Percentiles rank a stretch among this genome's conserved stretches.
Evolutionary conservation across 1,140 invertebrate species (phyloP).

Genomic region (Mya arenaria): DNA sequence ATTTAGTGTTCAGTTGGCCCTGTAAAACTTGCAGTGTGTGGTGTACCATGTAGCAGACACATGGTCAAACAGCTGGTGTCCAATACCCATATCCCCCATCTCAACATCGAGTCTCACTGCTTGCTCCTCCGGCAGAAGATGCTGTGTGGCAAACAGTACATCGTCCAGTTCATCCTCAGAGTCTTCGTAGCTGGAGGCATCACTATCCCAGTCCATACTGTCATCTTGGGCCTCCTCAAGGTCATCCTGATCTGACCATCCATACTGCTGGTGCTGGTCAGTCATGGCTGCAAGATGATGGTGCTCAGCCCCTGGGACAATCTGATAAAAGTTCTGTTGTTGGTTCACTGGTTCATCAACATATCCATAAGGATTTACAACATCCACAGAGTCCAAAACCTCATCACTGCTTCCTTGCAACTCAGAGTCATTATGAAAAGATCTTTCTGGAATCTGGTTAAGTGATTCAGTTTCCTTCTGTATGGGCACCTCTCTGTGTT

Average conservation of each 20-base stretch:
- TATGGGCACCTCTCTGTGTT: too few relatives aligned
- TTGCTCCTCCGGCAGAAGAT: constrained; percentile 41
- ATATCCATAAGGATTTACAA: not conserved
- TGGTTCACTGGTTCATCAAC: not conserved
- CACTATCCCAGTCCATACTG: constrained; percentile 28
- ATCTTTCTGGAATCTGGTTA: too few relatives aligned
- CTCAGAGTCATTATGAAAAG: not conserved
- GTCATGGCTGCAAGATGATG: not conserved
- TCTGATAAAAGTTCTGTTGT: not conserved
- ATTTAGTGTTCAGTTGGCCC: constrained; percentile 14
- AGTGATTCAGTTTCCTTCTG: too few relatives aligned
- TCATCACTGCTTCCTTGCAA: not conserved
- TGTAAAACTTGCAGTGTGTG: constrained; percentile 36
- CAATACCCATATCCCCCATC: constrained; percentile 54
- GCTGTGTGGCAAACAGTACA: constrained; percentile 46
- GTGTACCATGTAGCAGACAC: constrained; percentile 50
- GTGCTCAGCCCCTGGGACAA: not conserved
- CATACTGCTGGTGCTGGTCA: constrained; percentile 4
- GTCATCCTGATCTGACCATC: constrained; percentile 8
- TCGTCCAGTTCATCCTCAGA: constrained; percentile 35
- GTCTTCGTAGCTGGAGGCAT: constrained; percentile 29
- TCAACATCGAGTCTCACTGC: constrained; percentile 46
- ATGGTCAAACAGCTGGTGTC: constrained; percentile 50
- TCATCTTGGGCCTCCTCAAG: constrained; percentile 28
- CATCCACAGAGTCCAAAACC: not conserved